phyloP scores from a whole-genome alignment of 2,797 vertebrate genomes.

The Rousettus madagascariensis region DNA sequence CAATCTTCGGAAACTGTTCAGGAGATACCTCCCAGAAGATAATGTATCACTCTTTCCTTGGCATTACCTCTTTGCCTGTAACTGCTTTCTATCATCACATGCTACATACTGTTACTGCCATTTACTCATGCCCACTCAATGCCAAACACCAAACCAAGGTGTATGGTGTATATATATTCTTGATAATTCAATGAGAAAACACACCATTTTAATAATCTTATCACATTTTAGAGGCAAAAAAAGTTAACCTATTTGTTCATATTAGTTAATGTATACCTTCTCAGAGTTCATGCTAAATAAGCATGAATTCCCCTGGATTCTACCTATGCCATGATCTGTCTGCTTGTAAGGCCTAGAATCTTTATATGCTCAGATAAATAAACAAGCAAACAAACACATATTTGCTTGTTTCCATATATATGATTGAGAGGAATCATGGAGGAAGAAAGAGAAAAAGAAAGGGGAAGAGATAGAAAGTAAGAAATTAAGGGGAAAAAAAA shows the following conservation, averaged over 20 bases:
- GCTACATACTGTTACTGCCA: accelerated
- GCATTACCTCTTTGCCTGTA: not conserved
- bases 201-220: not conserved
- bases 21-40: not conserved
- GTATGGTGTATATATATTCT: not conserved
- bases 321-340: not conserved
- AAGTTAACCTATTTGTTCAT: not conserved
- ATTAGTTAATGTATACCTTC: not conserved
- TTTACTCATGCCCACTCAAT: not conserved
- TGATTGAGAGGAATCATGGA: not conserved
- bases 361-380: not conserved
- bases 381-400: not conserved
- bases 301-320: not conserved
- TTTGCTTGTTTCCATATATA: not conserved
- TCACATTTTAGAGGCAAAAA: not conserved
- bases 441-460: not conserved
- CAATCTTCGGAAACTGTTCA: not conserved
- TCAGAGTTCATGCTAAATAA: not conserved
- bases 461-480: not conserved
- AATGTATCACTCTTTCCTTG: not conserved
- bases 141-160: not conserved
- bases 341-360: not conserved
- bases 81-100: not conserved
- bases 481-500: not conserved
- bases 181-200: not conserved